Evolutionary conservation across 2,113 vertebrate species (phyloP).

Genomic region (Pterophyllum scalare): DNA sequence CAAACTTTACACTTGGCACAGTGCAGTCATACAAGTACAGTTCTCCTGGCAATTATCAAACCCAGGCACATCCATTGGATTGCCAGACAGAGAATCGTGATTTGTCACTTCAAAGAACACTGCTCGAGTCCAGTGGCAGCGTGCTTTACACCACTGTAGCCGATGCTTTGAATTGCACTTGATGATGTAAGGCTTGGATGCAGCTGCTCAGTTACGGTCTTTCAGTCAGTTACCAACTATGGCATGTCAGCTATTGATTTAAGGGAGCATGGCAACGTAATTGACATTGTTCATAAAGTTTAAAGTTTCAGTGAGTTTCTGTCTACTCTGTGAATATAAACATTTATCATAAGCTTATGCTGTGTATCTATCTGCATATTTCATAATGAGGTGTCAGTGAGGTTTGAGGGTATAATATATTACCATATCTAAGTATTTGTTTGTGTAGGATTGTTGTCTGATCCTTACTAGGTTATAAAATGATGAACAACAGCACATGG

Average conservation of each 20-base stretch:
- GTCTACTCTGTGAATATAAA: conserved; percentile 37
- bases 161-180: too few species aligned
- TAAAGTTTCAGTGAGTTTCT: conserved; percentile 52
- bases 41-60: too few species aligned
- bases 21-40: too few species aligned
- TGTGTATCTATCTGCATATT: conserved; percentile 26
- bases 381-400: conserved; percentile 28
- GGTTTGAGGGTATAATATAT: conserved; percentile 1
- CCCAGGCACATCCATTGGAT: too few species aligned
- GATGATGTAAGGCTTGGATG: too few species aligned
- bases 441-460: not conserved
- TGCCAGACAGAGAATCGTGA: too few species aligned
- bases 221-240: conserved; percentile 2
- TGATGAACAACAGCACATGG: too few species aligned
- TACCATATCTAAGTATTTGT: not conserved
- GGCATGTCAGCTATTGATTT: conserved; percentile 29
- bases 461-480: too few species aligned
- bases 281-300: conserved; percentile 46
- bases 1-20: too few species aligned
- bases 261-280: conserved; percentile 23
- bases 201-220: not conserved
- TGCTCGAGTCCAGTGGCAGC: too few species aligned
- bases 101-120: too few species aligned
- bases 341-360: conserved; percentile 6
- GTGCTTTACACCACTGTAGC: too few species aligned